A percentile compares a stretch with the other conserved stretches of the same genome.
phyloP scores from a whole-genome alignment of 2,797 vertebrate species.

The Adelosebastes latens region DNA sequence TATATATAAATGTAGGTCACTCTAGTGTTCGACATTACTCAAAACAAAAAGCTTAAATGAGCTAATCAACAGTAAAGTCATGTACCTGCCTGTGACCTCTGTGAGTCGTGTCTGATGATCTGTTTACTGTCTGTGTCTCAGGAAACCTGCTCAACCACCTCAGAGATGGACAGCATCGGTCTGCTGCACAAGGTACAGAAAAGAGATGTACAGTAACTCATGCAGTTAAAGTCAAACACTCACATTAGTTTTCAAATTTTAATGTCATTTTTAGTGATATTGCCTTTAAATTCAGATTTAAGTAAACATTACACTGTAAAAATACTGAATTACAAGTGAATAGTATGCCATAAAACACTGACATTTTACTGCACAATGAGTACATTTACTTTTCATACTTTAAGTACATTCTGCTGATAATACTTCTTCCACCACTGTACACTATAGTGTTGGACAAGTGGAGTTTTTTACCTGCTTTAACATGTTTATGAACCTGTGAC shows the following conservation, averaged over 20 bases:
- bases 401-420: background rate
- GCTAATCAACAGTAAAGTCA: background rate
- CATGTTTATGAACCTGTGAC: background rate
- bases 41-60: background rate
- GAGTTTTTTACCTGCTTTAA: too few relatives aligned
- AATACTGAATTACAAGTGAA: background rate
- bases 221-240: background rate
- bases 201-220: background rate
- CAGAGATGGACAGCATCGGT: constrained; percentile 27
- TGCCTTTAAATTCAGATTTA: background rate
- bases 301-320: background rate
- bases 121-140: constrained; percentile 31
- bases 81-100: too few relatives aligned
- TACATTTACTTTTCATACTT: background rate
- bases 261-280: background rate
- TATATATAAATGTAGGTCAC: background rate
- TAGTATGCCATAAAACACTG: background rate
- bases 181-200: constrained; percentile 46
- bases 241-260: background rate
- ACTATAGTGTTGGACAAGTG: background rate
- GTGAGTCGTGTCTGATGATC: background rate
- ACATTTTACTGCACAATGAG: background rate
- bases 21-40: background rate
- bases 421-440: background rate
- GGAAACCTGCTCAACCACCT: constrained; percentile 41